Evolutionary conservation across 2,113 vertebrate species (phyloP).

Genomic region (Boulengeromyrus knoepffleri): DNA sequence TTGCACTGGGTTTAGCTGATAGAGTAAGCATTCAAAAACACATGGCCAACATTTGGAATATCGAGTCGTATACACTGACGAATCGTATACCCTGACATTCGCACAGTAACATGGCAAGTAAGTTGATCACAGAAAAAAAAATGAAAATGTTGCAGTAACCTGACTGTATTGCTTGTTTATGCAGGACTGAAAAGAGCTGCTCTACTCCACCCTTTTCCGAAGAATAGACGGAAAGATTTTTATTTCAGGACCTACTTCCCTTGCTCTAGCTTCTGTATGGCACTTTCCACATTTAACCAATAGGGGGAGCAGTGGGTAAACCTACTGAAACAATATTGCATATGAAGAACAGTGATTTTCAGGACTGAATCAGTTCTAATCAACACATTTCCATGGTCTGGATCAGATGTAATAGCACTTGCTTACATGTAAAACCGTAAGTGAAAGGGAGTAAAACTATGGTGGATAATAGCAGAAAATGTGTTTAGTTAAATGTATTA

Average conservation of each 20-base stretch:
- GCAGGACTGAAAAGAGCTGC: not conserved
- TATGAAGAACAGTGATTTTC: not conserved
- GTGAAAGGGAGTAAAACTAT: not conserved
- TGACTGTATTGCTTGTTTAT: not conserved
- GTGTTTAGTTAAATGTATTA: not conserved
- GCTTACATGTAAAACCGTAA: not conserved
- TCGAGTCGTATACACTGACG: not conserved
- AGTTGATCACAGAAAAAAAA: no score
- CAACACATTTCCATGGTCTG: not conserved
- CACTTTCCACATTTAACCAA: not conserved
- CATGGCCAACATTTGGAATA: not conserved
- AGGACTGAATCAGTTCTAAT: not conserved
- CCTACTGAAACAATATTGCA: not conserved
- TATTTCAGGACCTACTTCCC: not conserved
- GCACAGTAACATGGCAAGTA: no score
- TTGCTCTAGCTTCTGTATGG: not conserved
- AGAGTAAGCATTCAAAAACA: not conserved
- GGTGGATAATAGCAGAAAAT: not conserved
- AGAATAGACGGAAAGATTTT: not conserved
- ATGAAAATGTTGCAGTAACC: not conserved
- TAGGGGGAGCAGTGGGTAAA: not conserved
- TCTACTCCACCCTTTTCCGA: not conserved
- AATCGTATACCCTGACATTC: no score
- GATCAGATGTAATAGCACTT: not conserved
- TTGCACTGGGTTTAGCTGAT: not conserved